Evolutionary conservation across 2,113 vertebrate species (phyloP), one percentile per base, ranked within the genome.

Genomic region (Nycticebus coucang): DNA sequence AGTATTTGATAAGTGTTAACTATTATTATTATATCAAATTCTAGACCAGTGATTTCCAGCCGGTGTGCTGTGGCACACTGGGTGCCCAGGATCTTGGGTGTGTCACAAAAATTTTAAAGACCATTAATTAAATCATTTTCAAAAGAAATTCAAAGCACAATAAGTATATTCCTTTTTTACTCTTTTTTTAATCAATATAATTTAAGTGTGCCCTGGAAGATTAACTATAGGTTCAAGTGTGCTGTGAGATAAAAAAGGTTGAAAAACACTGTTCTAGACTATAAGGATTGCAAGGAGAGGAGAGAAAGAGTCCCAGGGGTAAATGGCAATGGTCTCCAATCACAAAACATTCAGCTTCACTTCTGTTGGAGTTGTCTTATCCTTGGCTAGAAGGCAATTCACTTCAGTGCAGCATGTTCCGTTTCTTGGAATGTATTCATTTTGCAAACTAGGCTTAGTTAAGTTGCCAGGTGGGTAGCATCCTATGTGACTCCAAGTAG

Each of bases 401-500:
- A 60, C n/a, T 74, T 91, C 33, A 83, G 24, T 92, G 89, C 30
- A 95, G 45, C 53, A 87, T 14, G 24, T 89, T 80, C 66, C 88
- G 60, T 74, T 95, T 2, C 0, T 17, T 89, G 53, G 28, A 89
- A 91, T 91, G 64, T 91, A 74, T 94, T 94, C 30, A 78, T 93
- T 89, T 87, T 84, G 41, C 53, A 59, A 96, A 82, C 41, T 86
- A 53, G 89, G 41, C 53, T 68, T 90, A 41, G 28, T 75, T 95
- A 80, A 41, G 57, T 53, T 97, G 57, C 84, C 57, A 64, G 53
- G 87, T 55, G 83, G 53, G 45, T 60, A 85, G 90, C 62, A 66
- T 55, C 55, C n/a, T 95, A 78, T 37, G 18, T 80, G 18, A 45
- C 21, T 88, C 37, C 78, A 57, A 95, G 69, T 57, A 93, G 87